Evolutionary conservation across 2,888 invertebrate species (phyloP), one percentile per base, ranked within the genome.

Genomic region (Pinctada fucata): DNA sequence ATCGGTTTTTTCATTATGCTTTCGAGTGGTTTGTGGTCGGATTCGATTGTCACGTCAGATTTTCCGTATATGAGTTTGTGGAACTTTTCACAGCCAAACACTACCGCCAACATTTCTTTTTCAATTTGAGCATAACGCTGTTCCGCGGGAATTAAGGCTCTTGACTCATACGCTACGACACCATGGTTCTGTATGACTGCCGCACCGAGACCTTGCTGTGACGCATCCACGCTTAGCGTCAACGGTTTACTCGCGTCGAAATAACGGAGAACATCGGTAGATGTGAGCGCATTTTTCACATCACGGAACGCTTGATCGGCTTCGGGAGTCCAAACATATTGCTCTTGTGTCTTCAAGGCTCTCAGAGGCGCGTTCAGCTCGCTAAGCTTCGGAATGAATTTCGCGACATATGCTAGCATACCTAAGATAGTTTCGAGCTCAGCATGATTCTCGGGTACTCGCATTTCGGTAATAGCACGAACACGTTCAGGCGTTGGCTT

Each of bases 21-120:
- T n/a, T 75, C 75, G 13, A 81, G 67, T n/a, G 71, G 67, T 72
- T 73, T 76, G 69, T 82, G 82, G 63, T 82, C 82, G 48, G 64
- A 69, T 65, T 82, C 69, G 8, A 76, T 45, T 16, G 76, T 76
- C 8, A 76, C 70, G 45, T 69, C 51, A n/a, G n/a, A n/a, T 68
- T 69, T 76, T 5, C 76, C 76, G 67, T 69, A 76, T 31, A 76
- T 31, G 4, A 69, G 31, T 48, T 70, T 66, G 52, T 76, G 76
- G n/a, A 76, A 76, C 52, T 67, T 66, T 4, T 58, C 13, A 70
- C 69, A 69, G 6, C 69, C 70, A 58, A 47, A 58, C 16, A 69
- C 66, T 3, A 72, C n/a, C n/a, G n/a, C n/a, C n/a, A n/a, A n/a
- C n/a, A n/a, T n/a, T n/a, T n/a, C n/a, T n/a, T n/a, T n/a, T n/a